Conservation (phyloP, 2,113 vertebrate species). For the Nymphicus hollandicus region DNA sequence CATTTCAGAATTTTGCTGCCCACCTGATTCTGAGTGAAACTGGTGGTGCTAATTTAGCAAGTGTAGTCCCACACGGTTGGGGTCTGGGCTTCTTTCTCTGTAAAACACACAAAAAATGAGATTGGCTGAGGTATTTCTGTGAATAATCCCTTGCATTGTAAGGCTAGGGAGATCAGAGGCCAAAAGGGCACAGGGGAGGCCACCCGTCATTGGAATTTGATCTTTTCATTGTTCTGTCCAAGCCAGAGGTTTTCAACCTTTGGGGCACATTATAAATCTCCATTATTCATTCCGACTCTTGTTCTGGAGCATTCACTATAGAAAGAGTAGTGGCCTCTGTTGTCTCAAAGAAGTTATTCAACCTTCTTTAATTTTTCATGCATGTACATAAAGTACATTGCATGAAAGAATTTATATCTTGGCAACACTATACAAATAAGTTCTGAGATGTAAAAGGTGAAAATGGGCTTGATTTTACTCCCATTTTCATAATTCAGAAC, state of each 20-base stretch:
- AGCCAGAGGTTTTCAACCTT: neutral
- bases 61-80: neutral
- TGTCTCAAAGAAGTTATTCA: neutral
- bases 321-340: neutral
- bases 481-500: neutral
- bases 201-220: neutral
- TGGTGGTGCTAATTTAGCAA: neutral
- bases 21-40: neutral
- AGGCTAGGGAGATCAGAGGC: neutral
- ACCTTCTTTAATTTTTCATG: neutral
- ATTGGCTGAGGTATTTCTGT: neutral
- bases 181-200: neutral
- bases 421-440: neutral
- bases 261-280: neutral
- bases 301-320: neutral
- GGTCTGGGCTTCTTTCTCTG: neutral
- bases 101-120: neutral
- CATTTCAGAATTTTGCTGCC: neutral
- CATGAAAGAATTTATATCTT: neutral
- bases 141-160: neutral
- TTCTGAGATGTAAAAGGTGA: neutral
- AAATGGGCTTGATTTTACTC: neutral
- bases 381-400: neutral
- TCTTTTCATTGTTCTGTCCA: conserved; percentile 3
- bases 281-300: neutral